phyloP scores from a whole-genome alignment of 2,888 invertebrate genomes.

The Harpalus rufipes region DNA sequence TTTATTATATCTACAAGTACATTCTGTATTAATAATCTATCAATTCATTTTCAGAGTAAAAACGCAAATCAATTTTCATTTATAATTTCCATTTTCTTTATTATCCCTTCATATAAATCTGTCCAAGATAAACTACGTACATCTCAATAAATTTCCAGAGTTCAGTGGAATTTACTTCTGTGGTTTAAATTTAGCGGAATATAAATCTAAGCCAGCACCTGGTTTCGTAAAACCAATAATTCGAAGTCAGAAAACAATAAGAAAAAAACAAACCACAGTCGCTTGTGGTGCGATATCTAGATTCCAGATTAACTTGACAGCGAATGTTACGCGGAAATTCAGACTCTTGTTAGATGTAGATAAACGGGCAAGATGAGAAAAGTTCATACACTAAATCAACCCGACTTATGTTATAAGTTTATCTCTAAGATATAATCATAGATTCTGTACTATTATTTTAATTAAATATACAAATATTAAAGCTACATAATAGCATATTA shows the following conservation, averaged over 20 bases:
- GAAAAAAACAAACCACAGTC: slow-evolving; percentile 39
- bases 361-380: slow-evolving; percentile 18
- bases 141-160: slow-evolving; percentile 1
- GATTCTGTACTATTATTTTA: background rate
- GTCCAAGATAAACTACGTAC: background rate
- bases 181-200: slow-evolving; percentile 25
- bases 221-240: slow-evolving; percentile 25
- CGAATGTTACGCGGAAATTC: slow-evolving; percentile 16
- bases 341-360: slow-evolving; percentile 23
- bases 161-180: slow-evolving; percentile 22
- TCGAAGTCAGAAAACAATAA: slow-evolving; percentile 32
- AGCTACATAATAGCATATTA: background rate
- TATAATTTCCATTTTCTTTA: background rate
- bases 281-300: slow-evolving; percentile 20
- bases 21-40: no score
- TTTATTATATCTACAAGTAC: no score
- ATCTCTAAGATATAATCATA: background rate
- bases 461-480: background rate
- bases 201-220: slow-evolving; percentile 29
- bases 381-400: slow-evolving; percentile 8
- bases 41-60: background rate
- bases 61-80: background rate
- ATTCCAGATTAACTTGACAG: slow-evolving; percentile 36
- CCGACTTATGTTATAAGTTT: background rate
- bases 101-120: background rate